Conservation (phyloP, 2,797 vertebrate genomes). For the Falco rusticolus region DNA sequence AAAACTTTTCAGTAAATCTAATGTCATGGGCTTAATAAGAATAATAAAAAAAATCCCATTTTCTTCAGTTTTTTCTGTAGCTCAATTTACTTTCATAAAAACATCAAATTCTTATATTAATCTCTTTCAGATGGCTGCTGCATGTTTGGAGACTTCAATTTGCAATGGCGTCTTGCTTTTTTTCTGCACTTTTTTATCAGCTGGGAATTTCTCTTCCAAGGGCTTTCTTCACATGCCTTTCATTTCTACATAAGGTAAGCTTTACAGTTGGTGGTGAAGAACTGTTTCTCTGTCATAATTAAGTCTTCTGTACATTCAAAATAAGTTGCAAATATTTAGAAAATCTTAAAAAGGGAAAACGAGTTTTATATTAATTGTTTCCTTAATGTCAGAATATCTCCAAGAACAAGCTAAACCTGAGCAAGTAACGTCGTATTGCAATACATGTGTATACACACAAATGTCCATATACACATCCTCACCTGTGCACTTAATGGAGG, state of each 20-base stretch:
- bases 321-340: neutral
- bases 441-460: neutral
- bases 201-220: neutral
- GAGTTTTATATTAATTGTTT: neutral
- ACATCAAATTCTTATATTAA: neutral
- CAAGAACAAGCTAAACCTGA: neutral
- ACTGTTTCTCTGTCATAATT: neutral
- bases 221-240: neutral
- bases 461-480: neutral
- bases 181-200: neutral
- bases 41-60: neutral
- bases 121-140: neutral
- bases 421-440: accelerated
- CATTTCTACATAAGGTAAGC: neutral
- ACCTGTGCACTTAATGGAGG: no score
- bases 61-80: slow-evolving; percentile 1
- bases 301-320: neutral
- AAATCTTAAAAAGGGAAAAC: neutral
- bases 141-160: neutral
- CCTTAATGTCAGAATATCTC: neutral
- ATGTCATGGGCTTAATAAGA: slow-evolving; percentile 15
- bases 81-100: neutral
- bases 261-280: neutral
- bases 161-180: neutral
- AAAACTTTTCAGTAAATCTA: slow-evolving; percentile 32